These are phyloP conservation scores for Piliocolobus tephrosceles DNA, from an alignment of 2,113 vertebrate species.

Conservation along the genomic window DNA sequence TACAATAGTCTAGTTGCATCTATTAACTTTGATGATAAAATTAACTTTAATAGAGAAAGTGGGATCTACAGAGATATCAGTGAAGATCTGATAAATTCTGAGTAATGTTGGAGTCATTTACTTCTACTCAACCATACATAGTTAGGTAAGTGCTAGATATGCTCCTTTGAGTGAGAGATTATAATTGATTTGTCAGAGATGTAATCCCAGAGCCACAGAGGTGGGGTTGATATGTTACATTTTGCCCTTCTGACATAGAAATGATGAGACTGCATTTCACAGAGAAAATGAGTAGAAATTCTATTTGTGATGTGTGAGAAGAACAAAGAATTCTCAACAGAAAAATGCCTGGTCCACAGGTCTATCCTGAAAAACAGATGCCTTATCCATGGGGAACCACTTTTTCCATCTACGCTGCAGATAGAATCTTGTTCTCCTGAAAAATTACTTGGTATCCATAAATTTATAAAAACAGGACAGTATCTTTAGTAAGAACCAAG, in stretches of 20 bases:
- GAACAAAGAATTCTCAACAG: slow-evolving; percentile 40
- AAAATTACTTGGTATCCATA: not conserved
- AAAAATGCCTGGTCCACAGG: not conserved
- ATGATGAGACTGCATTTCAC: not conserved
- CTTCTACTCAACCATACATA: not conserved
- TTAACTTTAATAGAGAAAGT: not conserved
- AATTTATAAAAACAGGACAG: not conserved
- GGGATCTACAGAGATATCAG: not conserved
- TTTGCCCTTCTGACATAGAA: not conserved
- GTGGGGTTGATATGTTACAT: not conserved
- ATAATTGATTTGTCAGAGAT: not conserved
- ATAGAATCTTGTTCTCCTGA: not conserved
- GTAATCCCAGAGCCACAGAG: not conserved
- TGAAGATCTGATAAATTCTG: not conserved
- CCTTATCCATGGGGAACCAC: not conserved
- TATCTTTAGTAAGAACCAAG: not conserved
- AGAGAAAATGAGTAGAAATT: not conserved
- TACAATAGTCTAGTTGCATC: not conserved
- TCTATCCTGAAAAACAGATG: not conserved
- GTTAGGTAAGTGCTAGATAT: not conserved
- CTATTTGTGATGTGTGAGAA: slow-evolving; percentile 43
- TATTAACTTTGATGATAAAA: not conserved
- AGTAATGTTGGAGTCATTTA: not conserved
- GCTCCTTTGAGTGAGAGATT: not conserved
- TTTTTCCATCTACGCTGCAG: not conserved